Evolutionary conservation across 2,888 invertebrate genomes (phyloP).

Genomic region (Amphimallon solstitiale): DNA sequence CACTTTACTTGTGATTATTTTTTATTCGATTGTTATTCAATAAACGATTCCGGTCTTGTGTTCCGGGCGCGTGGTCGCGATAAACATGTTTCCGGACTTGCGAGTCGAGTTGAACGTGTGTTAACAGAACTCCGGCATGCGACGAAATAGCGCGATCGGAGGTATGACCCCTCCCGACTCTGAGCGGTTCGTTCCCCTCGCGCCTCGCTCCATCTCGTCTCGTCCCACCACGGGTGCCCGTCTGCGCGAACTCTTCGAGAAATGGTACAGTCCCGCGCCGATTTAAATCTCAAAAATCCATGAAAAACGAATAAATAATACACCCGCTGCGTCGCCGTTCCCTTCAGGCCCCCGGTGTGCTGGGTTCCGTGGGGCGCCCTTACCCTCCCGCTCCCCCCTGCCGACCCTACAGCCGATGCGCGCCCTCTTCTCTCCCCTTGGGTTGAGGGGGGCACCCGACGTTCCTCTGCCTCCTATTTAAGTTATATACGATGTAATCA

Average conservation of each 20-base stretch:
- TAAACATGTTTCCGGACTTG: slow-evolving; percentile 57
- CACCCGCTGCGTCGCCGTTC: slow-evolving; percentile 36
- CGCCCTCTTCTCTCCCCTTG: slow-evolving; percentile 15
- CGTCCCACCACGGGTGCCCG: slow-evolving; percentile 44
- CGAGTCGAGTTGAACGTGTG: slow-evolving; percentile 49
- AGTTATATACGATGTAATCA: slow-evolving; percentile 51
- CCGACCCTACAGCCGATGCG: slow-evolving; percentile 42
- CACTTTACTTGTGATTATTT: slow-evolving; percentile 6
- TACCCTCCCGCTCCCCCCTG: slow-evolving; percentile 36
- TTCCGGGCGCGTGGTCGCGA: slow-evolving; percentile 56
- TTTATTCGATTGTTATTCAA: slow-evolving; percentile 34
- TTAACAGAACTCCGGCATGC: slow-evolving; percentile 52
- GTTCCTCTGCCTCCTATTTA: slow-evolving; percentile 43
- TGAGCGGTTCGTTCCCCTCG: slow-evolving; percentile 45
- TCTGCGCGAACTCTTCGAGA: slow-evolving; percentile 58
- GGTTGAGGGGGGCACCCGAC: slow-evolving; percentile 39
- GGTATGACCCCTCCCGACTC: slow-evolving; percentile 56
- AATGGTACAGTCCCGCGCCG: slow-evolving; percentile 63
- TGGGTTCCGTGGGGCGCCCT: slow-evolving; percentile 16
- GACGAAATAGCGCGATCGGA: slow-evolving; percentile 58
- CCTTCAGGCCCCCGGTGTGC: slow-evolving; percentile 9
- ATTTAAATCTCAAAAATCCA: slow-evolving; percentile 65
- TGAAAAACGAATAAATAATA: slow-evolving; percentile 66
- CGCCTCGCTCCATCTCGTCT: slow-evolving; percentile 42
- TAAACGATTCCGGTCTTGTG: slow-evolving; percentile 47